Conservation (phyloP, 2,888 invertebrate species). For the Lypha dubia region DNA sequence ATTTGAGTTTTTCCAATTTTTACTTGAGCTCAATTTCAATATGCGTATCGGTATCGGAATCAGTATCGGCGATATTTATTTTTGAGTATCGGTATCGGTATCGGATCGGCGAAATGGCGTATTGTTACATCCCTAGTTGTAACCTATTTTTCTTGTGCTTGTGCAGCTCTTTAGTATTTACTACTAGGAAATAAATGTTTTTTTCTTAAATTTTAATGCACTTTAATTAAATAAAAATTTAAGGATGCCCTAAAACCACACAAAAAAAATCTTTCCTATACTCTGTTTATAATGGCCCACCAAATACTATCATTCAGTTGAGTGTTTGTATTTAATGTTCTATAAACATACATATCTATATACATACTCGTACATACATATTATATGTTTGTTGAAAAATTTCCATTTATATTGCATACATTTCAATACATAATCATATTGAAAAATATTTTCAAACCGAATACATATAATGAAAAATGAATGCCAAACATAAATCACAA, state of each 20-base stretch:
- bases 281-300: slow-evolving; percentile 22
- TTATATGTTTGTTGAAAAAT: slow-evolving; percentile 21
- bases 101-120: no score
- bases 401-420: slow-evolving; percentile 32
- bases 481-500: slow-evolving; percentile 54
- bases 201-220: background rate
- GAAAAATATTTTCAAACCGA: slow-evolving; percentile 47
- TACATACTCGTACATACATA: no score
- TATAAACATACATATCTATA: no score
- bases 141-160: no score
- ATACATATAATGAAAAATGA: slow-evolving; percentile 44
- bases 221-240: slow-evolving; percentile 3
- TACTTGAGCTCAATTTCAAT: no score
- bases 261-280: background rate
- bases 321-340: slow-evolving; percentile 13
- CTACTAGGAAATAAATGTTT: background rate
- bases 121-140: no score
- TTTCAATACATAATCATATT: slow-evolving; percentile 60
- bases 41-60: no score
- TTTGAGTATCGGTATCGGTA: no score
- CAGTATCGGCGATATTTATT: no score
- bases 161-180: background rate
- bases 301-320: slow-evolving; percentile 27
- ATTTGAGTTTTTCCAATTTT: no score
- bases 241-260: background rate